A percentile compares a stretch with the other conserved stretches of the same genome.
These are phyloP conservation scores for Ichneumon xanthorius DNA, from an alignment of 2,888 invertebrate species.

Conservation along the genomic window DNA sequence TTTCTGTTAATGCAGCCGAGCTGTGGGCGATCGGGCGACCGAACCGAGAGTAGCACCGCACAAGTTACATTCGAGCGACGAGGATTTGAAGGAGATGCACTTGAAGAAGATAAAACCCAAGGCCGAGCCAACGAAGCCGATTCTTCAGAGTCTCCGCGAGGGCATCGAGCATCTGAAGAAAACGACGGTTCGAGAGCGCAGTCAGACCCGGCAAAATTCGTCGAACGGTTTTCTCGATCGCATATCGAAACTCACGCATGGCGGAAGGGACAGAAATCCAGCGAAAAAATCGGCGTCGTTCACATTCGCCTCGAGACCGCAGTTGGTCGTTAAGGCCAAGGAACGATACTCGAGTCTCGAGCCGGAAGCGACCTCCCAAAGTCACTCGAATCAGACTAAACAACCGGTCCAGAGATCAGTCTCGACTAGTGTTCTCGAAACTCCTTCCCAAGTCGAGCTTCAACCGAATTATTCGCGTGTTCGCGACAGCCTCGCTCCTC, in stretches of 20 bases:
- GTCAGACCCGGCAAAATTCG: conserved; percentile 73
- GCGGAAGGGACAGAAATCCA: conserved; percentile 79
- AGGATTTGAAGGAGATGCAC: conserved; percentile 81
- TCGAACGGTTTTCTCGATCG: conserved; percentile 81
- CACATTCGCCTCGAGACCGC: conserved; percentile 82
- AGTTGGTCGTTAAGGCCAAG: conserved; percentile 80
- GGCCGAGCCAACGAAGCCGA: conserved; percentile 80
- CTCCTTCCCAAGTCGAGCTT: conserved; percentile 79
- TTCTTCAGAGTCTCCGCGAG: conserved; percentile 81
- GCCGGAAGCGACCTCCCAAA: conserved; percentile 79
- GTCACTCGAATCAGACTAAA: conserved; percentile 72
- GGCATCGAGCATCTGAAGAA: conserved; percentile 82
- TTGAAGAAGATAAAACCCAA: conserved; percentile 83
- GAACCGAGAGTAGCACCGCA: conserved; percentile 83
- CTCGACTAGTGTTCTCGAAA: conserved; percentile 82
- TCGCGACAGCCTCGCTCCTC: conserved; percentile 80
- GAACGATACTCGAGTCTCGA: conserved; percentile 83
- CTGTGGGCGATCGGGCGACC: conserved; percentile 83
- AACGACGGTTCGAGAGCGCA: conserved; percentile 76
- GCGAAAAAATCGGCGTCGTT: conserved; percentile 85
- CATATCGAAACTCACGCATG: conserved; percentile 81
- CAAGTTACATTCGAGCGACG: conserved; percentile 77
- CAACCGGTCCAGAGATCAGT: conserved; percentile 82
- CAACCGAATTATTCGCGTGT: conserved; percentile 82
- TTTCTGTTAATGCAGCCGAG: conserved; percentile 76